A percentile compares a stretch with the other conserved stretches of the same genome.
phyloP scores from a whole-genome alignment of 2,113 vertebrate species.

The Meles meles region DNA sequence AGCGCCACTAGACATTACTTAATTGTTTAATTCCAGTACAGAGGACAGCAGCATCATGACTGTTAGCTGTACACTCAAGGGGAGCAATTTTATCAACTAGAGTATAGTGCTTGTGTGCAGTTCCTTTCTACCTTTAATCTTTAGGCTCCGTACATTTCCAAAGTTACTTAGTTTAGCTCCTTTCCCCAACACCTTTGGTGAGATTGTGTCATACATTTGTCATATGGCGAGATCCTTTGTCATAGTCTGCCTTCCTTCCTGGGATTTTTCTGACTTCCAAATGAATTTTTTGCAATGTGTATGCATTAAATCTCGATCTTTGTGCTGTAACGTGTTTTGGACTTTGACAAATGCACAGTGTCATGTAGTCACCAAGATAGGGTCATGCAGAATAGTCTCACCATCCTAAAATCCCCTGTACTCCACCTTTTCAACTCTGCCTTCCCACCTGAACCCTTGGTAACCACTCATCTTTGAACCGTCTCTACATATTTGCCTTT shows the following conservation, averaged over 20 bases:
- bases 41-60: background rate
- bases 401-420: background rate
- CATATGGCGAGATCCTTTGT: background rate
- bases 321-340: background rate
- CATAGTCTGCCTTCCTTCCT: background rate
- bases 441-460: background rate
- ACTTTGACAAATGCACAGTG: background rate
- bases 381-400: background rate
- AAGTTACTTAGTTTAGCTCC: background rate
- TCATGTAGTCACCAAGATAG: background rate
- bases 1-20: background rate
- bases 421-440: too few relatives aligned
- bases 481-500: background rate
- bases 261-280: background rate
- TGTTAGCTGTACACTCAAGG: too few relatives aligned
- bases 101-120: background rate
- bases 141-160: background rate
- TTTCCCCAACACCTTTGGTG: background rate
- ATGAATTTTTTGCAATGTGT: background rate
- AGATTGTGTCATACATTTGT: background rate
- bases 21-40: background rate
- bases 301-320: background rate
- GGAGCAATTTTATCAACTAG: background rate
- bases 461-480: background rate
- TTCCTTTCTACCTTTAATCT: background rate